Base-by-base conservation (phyloP, 1,140 invertebrate species). In the Drosophila parabipectinata region DNA sequence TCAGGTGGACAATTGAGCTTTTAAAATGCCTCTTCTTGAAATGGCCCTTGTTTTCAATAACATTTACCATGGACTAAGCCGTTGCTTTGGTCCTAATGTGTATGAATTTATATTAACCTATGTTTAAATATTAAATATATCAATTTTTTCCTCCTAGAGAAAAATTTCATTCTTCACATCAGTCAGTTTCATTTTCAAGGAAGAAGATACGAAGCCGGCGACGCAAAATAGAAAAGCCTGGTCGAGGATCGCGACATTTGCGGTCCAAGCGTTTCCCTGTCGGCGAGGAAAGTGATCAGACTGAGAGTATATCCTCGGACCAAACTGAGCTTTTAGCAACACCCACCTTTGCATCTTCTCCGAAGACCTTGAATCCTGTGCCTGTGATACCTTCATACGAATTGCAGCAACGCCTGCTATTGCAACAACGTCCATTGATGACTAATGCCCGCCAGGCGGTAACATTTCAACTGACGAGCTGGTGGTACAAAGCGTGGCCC, bases 1-100 rank as follows among this genome's bases (percentile, higher is more conserved):
- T 1, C 34, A 66, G 57, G 50, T 5, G 47, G 12, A 37, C 34
- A 37, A 37, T 37, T 37, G 34, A 37, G 34, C 34, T 52, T 15
- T 14, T 4, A 18, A 8, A 15, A 74, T 74, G 72, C 45, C 72
- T 6, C 15, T 74, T 4, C 30, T 51, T n/a, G 72, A 74, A 57
- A 15, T 74, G 14, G 50, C 54, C 10, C 1, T 34, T 34, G 26
- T 53, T 5, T 26, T 63, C 24, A 45, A 41, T n/a, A 52, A 48
- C 26, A 7, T 66, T 8, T 74, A 58, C 8, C 4, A 48, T 24
- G 39, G 52, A 39, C 14, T 74, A 0, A 10, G 26, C 14, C 8
- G 53, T 10, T 56, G 30, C 9, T 8, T 64, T 44, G 18, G 12
- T 21, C n/a, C 47, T 1, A 24, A 64, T 14, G 41, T 8, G 68